phyloP scores from a whole-genome alignment of 1,140 invertebrate genomes.

The Atta texana region DNA sequence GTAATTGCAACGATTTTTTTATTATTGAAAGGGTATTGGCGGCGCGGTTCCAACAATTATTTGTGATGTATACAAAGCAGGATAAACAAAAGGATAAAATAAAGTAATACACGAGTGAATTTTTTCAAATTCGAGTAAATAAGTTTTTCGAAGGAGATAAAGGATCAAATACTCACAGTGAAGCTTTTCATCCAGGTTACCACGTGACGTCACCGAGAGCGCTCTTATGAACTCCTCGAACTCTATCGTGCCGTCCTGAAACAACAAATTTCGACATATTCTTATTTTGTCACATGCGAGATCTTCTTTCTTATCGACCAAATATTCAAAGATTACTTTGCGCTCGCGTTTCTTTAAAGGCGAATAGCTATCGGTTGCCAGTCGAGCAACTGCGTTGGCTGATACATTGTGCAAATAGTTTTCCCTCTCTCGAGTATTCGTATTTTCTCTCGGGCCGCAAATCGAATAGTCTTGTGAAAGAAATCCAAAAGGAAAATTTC shows the following conservation, averaged over 20 bases:
- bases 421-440: not conserved
- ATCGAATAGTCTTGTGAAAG: not conserved
- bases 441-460: constrained; percentile 15
- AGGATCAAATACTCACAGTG: constrained; percentile 92
- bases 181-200: constrained; percentile 98
- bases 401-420: constrained; percentile 32
- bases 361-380: constrained; percentile 13
- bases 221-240: constrained; percentile 99
- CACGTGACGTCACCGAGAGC: constrained; percentile 97
- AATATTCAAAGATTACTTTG: constrained; percentile 31
- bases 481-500: constrained; percentile 19
- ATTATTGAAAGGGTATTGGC: not conserved
- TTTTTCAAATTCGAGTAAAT: constrained; percentile 12
- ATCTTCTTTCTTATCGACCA: not conserved
- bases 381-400: not conserved
- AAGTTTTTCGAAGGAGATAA: constrained; percentile 14
- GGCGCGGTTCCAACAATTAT: not conserved
- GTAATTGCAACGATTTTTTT: no score
- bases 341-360: constrained; percentile 27
- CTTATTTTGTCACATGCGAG: constrained; percentile 44
- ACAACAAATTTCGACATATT: constrained; percentile 62
- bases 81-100: not conserved
- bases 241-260: constrained; percentile 98
- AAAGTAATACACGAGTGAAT: not conserved
- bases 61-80: not conserved